Conservation (phyloP, 2,888 invertebrate genomes). For the Barypeithes pellucidus region DNA sequence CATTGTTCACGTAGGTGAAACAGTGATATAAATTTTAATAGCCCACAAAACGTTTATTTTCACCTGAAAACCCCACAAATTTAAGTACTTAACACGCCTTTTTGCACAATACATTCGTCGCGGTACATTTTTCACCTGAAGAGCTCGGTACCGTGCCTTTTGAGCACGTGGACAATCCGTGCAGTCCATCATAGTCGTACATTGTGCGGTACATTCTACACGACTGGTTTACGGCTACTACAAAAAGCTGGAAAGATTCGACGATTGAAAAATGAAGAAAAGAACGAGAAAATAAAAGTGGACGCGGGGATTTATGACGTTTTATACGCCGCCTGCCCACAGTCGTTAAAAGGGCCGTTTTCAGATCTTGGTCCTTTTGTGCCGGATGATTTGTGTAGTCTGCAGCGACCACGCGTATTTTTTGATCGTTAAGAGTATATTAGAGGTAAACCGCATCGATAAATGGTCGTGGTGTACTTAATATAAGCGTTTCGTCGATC, state of each 20-base stretch:
- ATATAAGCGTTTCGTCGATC: too few relatives aligned
- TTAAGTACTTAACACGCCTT: too few relatives aligned
- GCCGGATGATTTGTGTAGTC: slow-evolving; percentile 4
- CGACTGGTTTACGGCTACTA: slow-evolving; percentile 22
- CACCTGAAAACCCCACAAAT: too few relatives aligned
- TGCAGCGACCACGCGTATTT: slow-evolving; percentile 9
- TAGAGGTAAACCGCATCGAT: too few relatives aligned
- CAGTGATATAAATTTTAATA: too few relatives aligned
- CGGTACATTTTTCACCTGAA: slow-evolving; percentile 5
- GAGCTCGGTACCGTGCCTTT: neutral
- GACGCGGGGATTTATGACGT: slow-evolving; percentile 3
- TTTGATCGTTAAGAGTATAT: neutral
- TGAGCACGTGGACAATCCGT: slow-evolving; percentile 18
- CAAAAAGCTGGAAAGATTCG: slow-evolving; percentile 1
- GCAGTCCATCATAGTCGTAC: neutral
- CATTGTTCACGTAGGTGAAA: too few relatives aligned
- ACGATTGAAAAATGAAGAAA: neutral
- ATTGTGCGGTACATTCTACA: neutral
- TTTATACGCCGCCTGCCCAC: slow-evolving; percentile 18
- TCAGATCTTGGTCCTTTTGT: slow-evolving; percentile 4
- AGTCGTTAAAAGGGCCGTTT: slow-evolving; percentile 20
- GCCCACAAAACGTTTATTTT: too few relatives aligned
- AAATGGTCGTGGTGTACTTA: too few relatives aligned
- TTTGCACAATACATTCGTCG: neutral
- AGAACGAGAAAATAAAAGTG: neutral